phyloP scores from a whole-genome alignment of 2,888 invertebrate genomes.

The Himalopsyche kuldschensis region DNA sequence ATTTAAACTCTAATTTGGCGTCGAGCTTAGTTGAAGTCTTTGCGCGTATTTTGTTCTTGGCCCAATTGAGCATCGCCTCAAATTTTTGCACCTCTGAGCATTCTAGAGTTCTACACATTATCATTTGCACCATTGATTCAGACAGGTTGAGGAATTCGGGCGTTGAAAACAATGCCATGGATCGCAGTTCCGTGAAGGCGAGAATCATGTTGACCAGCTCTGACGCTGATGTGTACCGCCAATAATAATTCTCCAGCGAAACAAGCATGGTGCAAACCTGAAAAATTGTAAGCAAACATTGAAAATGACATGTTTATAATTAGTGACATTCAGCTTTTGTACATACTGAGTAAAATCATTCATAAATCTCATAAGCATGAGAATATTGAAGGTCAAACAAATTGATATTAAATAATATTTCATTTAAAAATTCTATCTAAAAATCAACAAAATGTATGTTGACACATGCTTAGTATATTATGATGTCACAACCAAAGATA shows the following conservation, averaged over 20 bases:
- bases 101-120: conserved; percentile 88
- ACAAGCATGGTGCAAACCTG: conserved; percentile 90
- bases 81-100: conserved; percentile 89
- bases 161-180: conserved; percentile 81
- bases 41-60: conserved; percentile 78
- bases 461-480: too few relatives aligned
- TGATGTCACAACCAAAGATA: too few relatives aligned
- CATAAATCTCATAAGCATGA: not conserved
- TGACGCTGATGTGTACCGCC: conserved; percentile 92
- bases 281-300: conserved; percentile 37
- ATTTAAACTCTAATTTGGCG: conserved; percentile 86
- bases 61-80: conserved; percentile 92
- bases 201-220: conserved; percentile 94
- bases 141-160: conserved; percentile 84
- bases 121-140: conserved; percentile 94
- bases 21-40: conserved; percentile 80
- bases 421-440: not conserved
- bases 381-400: not conserved
- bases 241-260: conserved; percentile 91
- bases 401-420: not conserved
- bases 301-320: not conserved
- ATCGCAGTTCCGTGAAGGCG: conserved; percentile 85
- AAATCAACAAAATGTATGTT: not conserved
- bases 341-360: not conserved
- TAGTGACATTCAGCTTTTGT: not conserved